Evolutionary conservation across 2,113 vertebrate species (phyloP).

Genomic region (Pampusana beccarii): DNA sequence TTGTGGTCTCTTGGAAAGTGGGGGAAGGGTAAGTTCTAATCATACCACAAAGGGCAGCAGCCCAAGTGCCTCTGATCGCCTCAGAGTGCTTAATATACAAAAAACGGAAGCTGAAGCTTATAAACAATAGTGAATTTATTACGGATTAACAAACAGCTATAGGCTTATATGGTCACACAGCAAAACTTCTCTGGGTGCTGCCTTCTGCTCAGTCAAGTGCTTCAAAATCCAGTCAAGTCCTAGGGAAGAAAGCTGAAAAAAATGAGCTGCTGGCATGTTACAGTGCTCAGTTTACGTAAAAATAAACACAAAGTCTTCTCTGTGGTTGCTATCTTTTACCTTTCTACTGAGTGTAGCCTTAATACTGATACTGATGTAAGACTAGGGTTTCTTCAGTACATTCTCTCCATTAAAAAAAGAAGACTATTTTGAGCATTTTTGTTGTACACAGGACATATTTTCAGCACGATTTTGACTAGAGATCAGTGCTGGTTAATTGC

Average conservation of each 20-base stretch:
- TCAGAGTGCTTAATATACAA: slow-evolving; percentile 13
- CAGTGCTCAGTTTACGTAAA: not conserved
- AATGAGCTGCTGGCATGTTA: not conserved
- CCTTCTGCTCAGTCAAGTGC: slow-evolving; percentile 18
- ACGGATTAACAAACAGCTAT: not conserved
- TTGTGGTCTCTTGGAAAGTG: not conserved
- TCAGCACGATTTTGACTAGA: not conserved
- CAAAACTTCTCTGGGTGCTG: not conserved
- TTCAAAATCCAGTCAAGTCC: slow-evolving; percentile 8
- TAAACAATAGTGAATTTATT: slow-evolving; percentile 47
- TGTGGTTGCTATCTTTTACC: not conserved
- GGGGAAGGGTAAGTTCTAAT: not conserved
- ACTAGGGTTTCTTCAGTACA: not conserved
- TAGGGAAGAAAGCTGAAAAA: not conserved
- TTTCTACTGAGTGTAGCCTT: not conserved
- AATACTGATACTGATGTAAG: not conserved
- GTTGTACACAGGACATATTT: not conserved
- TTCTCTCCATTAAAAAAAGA: not conserved
- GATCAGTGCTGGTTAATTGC: not conserved
- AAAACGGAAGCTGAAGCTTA: slow-evolving; percentile 17
- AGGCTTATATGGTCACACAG: not conserved
- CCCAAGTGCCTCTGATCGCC: not conserved
- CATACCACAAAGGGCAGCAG: not conserved
- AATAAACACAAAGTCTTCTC: not conserved
- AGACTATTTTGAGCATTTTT: not conserved